These are phyloP conservation scores for Micromesistius poutassou DNA, from an alignment of 2,797 vertebrate genomes.

Conservation along the genomic window DNA sequence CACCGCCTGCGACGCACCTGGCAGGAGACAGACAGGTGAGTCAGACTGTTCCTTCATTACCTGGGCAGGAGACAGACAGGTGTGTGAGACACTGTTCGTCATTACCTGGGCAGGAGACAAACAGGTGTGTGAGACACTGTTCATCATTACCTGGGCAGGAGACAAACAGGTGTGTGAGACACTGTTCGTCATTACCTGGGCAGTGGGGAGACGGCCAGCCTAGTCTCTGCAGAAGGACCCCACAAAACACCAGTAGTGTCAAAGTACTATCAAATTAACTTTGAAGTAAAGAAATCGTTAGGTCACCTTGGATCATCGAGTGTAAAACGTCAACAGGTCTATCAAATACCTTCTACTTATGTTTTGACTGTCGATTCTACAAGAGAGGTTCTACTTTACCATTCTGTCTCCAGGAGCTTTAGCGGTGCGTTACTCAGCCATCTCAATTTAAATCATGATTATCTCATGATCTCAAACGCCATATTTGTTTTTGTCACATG, in stretches of 20 bases:
- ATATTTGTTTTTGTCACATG: conserved; percentile 4
- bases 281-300: neutral
- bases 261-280: neutral
- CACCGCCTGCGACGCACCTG: conserved; percentile 85
- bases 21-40: conserved; percentile 84
- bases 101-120: conserved; percentile 79
- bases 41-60: neutral
- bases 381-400: neutral
- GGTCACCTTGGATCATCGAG: neutral
- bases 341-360: neutral
- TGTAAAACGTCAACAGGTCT: neutral
- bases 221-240: neutral
- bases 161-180: neutral
- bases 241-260: neutral
- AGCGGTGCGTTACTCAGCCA: too few species aligned
- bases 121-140: conserved; percentile 69
- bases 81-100: neutral
- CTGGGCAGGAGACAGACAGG: too few species aligned
- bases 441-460: neutral
- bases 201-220: too few species aligned
- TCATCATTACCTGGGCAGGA: conserved; percentile 76
- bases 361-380: neutral
- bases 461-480: neutral
- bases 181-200: too few species aligned
- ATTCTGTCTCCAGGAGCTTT: neutral